A percentile compares a stretch with the other conserved stretches of the same genome.
Evolutionary conservation across 2,888 invertebrate species (phyloP).

Genomic region (Folsomia candida): DNA sequence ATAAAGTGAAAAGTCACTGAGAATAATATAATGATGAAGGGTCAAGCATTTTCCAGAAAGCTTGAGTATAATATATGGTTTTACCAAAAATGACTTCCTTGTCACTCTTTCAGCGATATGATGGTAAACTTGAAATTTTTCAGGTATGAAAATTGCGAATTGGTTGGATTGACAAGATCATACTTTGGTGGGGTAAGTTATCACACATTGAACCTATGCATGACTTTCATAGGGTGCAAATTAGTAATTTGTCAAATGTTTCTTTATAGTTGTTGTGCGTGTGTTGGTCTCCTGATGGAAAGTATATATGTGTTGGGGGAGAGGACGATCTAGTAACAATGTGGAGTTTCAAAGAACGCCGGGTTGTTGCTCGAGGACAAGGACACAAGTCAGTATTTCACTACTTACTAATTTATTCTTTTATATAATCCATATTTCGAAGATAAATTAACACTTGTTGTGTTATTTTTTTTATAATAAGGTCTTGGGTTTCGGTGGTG

Average conservation of each 20-base stretch:
- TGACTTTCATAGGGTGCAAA: no score
- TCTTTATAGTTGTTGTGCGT: slow-evolving; percentile 95
- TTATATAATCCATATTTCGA: not conserved
- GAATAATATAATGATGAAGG: no score
- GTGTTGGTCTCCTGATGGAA: slow-evolving; percentile 96
- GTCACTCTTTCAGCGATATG: no score
- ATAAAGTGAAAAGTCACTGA: no score
- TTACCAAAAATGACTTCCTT: no score
- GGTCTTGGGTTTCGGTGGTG: slow-evolving; percentile 92
- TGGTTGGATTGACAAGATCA: slow-evolving; percentile 87
- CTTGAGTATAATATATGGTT: no score
- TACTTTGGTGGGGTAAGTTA: slow-evolving; percentile 99
- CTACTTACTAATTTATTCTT: not conserved
- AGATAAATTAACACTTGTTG: slow-evolving; percentile 10
- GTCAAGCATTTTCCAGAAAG: no score
- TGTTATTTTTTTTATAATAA: slow-evolving; percentile 15
- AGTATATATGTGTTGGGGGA: slow-evolving; percentile 93
- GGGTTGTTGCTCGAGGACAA: slow-evolving; percentile 95
- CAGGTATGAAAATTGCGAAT: slow-evolving; percentile 95
- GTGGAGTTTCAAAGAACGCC: slow-evolving; percentile 87
- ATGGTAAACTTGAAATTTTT: no score
- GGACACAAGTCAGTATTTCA: slow-evolving; percentile 55
- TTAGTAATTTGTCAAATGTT: no score
- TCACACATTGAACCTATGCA: no score
- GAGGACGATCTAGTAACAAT: slow-evolving; percentile 98